Percentiles rank a stretch among this genome's conserved stretches.
phyloP scores from a whole-genome alignment of 2,113 vertebrate species.

The Phalacrocorax brasilianus region DNA sequence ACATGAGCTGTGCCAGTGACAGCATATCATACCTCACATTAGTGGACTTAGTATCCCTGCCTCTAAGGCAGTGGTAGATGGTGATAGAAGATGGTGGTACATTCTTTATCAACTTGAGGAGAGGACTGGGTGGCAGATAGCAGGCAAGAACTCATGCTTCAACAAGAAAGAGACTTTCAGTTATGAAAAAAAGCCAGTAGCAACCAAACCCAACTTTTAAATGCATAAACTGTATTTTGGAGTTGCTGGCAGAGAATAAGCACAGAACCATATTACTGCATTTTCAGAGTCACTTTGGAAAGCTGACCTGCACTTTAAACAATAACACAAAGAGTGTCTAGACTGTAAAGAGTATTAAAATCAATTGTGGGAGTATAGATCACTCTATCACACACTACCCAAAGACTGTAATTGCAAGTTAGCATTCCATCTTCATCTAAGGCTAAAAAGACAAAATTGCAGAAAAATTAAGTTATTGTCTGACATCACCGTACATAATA shows the following conservation, averaged over 20 bases:
- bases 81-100: not conserved
- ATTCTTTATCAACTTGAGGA: not conserved
- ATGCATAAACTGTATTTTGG: not conserved
- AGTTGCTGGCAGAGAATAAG: not conserved
- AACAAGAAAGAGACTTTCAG: not conserved
- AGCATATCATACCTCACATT: not conserved
- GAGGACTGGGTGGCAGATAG: not conserved
- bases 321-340: not conserved
- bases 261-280: not conserved
- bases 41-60: not conserved
- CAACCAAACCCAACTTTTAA: not conserved
- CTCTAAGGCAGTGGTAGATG: not conserved
- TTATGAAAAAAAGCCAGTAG: not conserved
- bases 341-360: slow-evolving; percentile 11
- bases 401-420: not conserved
- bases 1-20: not conserved
- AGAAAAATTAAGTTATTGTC: slow-evolving; percentile 25
- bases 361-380: not conserved
- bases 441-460: slow-evolving; percentile 25
- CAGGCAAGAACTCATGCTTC: not conserved
- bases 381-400: not conserved
- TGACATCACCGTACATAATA: slow-evolving; percentile 11
- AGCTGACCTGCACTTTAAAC: not conserved
- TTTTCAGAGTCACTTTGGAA: not conserved
- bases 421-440: not conserved